phyloP scores from a whole-genome alignment of 2,113 vertebrate genomes.

The Nothobranchius kuhntae region DNA sequence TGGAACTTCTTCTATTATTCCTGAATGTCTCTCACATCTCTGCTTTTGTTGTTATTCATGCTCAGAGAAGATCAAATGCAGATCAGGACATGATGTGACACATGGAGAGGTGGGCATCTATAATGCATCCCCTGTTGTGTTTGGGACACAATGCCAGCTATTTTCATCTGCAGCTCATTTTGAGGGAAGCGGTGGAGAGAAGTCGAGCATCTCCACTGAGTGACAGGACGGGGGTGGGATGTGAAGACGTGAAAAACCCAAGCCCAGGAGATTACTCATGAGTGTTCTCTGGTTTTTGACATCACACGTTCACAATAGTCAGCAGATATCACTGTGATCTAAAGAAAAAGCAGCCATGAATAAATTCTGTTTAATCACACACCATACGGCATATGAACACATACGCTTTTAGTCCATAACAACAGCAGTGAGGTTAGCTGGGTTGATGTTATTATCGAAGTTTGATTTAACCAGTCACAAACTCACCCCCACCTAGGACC shows the following conservation, averaged over 20 bases:
- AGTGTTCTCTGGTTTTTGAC: slow-evolving; percentile 13
- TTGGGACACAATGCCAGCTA: slow-evolving; percentile 16
- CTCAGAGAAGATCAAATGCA: slow-evolving; percentile 62
- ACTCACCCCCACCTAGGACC: no score
- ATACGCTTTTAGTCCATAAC: neutral
- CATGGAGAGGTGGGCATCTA: slow-evolving; percentile 54
- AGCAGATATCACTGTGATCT: slow-evolving; percentile 9
- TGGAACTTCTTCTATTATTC: slow-evolving; percentile 11
- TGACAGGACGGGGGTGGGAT: slow-evolving; percentile 6
- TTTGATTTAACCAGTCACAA: no score
- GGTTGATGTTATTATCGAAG: neutral
- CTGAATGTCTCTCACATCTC: slow-evolving; percentile 52
- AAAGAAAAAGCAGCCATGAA: neutral
- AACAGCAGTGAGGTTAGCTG: neutral
- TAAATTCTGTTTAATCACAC: slow-evolving; percentile 29
- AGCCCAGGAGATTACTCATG: slow-evolving; percentile 21
- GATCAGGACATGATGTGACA: slow-evolving; percentile 47
- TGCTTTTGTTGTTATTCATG: slow-evolving; percentile 48
- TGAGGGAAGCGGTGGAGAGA: neutral
- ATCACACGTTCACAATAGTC: neutral
- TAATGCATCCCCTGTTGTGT: slow-evolving; percentile 44
- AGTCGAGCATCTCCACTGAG: slow-evolving; percentile 2
- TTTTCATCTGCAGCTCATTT: slow-evolving; percentile 13
- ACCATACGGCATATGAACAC: slow-evolving; percentile 3
- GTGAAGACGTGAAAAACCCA: slow-evolving; percentile 1